Evolutionary conservation across 2,888 invertebrate genomes (phyloP).

Genomic region (Calliphora vomitoria): DNA sequence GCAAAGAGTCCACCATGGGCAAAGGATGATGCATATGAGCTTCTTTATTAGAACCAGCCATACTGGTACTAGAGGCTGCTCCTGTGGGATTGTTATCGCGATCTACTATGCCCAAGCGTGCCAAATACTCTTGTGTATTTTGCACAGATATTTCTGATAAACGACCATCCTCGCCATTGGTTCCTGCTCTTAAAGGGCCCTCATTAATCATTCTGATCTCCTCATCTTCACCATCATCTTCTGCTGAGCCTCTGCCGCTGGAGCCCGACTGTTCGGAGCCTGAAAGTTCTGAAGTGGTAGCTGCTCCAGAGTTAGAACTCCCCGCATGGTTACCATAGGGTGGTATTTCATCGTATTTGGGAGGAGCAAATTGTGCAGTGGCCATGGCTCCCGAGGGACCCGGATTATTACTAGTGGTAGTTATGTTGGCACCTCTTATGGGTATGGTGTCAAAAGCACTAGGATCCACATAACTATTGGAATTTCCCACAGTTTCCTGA

Average conservation of each 20-base stretch:
- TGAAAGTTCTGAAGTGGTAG: conserved; percentile 95
- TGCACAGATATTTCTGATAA: conserved; percentile 95
- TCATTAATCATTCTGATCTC: conserved; percentile 99
- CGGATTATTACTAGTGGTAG: conserved; percentile 60
- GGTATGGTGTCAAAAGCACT: conserved; percentile 96
- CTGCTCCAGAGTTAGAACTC: conserved; percentile 91
- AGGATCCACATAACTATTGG: conserved; percentile 94
- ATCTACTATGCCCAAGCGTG: conserved; percentile 96
- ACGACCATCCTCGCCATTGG: conserved; percentile 88
- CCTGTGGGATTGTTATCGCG: conserved; percentile 86
- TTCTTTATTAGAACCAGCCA: conserved; percentile 83
- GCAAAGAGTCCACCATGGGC: conserved; percentile 91
- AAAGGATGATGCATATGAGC: conserved; percentile 87
- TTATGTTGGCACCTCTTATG: conserved; percentile 87
- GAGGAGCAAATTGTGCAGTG: conserved; percentile 91
- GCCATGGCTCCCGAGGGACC: conserved; percentile 80
- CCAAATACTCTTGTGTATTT: conserved; percentile 97
- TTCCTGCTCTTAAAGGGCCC: conserved; percentile 89
- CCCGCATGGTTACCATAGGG: conserved; percentile 92
- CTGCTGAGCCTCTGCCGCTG: conserved; percentile 97
- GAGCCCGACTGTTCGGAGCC: conserved; percentile 98
- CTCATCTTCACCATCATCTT: conserved; percentile 97
- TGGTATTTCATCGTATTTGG: conserved; percentile 96
- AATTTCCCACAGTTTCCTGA: conserved; percentile 90
- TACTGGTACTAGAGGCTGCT: conserved; percentile 89